Evolutionary conservation across 2,797 vertebrate species (phyloP).

Genomic region (Otus scops): DNA sequence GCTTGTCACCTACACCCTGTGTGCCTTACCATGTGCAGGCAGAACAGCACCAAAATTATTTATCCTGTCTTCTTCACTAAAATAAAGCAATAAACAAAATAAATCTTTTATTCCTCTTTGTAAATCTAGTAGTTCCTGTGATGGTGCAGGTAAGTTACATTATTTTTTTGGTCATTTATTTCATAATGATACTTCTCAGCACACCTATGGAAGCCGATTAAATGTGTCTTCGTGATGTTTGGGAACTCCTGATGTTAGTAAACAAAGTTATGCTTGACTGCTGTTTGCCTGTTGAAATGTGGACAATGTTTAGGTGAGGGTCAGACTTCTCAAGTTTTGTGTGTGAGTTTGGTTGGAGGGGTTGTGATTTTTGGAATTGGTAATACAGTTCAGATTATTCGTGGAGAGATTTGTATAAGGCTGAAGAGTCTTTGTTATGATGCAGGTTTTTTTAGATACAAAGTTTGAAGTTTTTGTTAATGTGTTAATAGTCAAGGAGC

Average conservation of each 20-base stretch:
- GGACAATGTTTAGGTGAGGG: not conserved
- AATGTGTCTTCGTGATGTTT: not conserved
- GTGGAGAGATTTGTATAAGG: not conserved
- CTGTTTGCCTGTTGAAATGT: not conserved
- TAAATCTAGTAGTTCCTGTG: not conserved
- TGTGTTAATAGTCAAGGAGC: not conserved
- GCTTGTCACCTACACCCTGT: not conserved
- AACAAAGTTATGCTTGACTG: not conserved
- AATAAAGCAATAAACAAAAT: not conserved
- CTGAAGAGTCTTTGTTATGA: not conserved
- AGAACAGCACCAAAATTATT: not conserved
- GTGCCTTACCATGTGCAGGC: not conserved
- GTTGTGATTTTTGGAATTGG: not conserved
- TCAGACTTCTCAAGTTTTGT: not conserved
- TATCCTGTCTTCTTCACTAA: not conserved
- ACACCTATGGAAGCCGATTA: not conserved
- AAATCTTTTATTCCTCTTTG: not conserved
- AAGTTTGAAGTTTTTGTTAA: not conserved
- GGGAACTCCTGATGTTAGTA: not conserved
- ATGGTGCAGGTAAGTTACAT: not conserved
- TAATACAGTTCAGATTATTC: not conserved
- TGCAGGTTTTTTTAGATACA: rapidly evolving
- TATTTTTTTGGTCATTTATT: not conserved
- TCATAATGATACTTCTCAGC: not conserved
- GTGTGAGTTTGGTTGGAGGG: not conserved